Base-by-base conservation (phyloP, 2,888 invertebrate genomes). In the Hydropsyche betteni region DNA sequence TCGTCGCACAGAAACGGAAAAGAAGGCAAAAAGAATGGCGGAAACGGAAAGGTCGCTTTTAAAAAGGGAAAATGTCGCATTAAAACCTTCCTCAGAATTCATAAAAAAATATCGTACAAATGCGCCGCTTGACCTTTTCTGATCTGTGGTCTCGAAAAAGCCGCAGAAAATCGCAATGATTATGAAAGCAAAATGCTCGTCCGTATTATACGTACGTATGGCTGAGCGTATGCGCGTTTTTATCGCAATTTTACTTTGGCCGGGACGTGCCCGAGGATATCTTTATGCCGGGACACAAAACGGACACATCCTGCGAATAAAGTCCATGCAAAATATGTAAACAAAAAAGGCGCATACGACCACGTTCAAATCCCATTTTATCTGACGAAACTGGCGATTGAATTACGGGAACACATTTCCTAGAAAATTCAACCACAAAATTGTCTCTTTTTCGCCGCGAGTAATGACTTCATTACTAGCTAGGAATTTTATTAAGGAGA, bases 81-180 rank as follows among this genome's bases (percentile, higher is more conserved):
- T 77, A 77, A 77, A 76, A 77, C 69, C 64, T 33, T 36, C 74
- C 72, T 55, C 75, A 61, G 68, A 69, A 76, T 75, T 73, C 69
- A 77, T 77, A 75, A 77, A 77, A 64, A 75, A 77, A 74, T 74
- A 69, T 75, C 68, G 74, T 74, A 69, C 76, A 74, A 74, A 74
- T 68, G 74, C 71, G 51, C 52, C 71, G 72, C 74, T 74, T 74
- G 76, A 76, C 76, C 76, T 76, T 74, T 71, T 64, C 36, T 64
- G 64, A 64, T 64, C 64, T 64, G 34, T 36, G 36, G 34, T 8
- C 33, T 6, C 36, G 34, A 64, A 64, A 61, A 61, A 16, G 61
- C 10, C 33, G 61, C 44, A 44, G 61, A 61, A 61, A 64, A 64
- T 64, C 64, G 36, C 34, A 64, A 64, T 36, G 64, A 64, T 64